These are phyloP conservation scores for Neogobius melanostomus DNA, from an alignment of 2,113 vertebrate species.

Conservation along the genomic window DNA sequence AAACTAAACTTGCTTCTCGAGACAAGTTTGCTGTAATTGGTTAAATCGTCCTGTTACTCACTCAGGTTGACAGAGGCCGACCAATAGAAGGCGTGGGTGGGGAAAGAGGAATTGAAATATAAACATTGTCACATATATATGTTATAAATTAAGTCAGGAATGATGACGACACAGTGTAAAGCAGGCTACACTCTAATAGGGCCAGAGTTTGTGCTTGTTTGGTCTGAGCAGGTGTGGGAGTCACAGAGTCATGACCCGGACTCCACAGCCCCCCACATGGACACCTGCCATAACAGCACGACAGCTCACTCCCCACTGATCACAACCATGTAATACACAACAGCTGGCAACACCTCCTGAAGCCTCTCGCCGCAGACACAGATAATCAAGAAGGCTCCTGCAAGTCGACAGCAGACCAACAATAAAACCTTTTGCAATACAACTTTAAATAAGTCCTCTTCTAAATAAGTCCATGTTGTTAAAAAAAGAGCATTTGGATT, in stretches of 20 bases:
- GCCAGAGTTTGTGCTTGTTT: background rate
- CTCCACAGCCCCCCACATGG: conserved; percentile 32
- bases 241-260: conserved; percentile 13
- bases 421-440: background rate
- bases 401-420: conserved; percentile 4
- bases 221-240: conserved; percentile 22
- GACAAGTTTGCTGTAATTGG: too few relatives aligned
- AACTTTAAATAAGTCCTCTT: background rate
- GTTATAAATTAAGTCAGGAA: too few relatives aligned
- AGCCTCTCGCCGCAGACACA: conserved; percentile 14
- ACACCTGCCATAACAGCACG: conserved; percentile 20
- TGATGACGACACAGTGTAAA: background rate
- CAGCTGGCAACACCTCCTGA: conserved; percentile 26
- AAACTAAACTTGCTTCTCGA: too few relatives aligned
- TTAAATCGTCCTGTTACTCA: too few relatives aligned
- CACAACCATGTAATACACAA: conserved; percentile 29
- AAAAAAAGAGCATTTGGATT: too few relatives aligned
- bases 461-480: too few relatives aligned
- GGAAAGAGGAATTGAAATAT: too few relatives aligned
- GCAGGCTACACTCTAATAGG: background rate
- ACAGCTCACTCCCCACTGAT: conserved; percentile 24
- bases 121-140: too few relatives aligned
- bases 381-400: conserved; percentile 28
- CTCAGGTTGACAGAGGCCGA: too few relatives aligned
- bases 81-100: too few relatives aligned